Conservation (phyloP, 2,797 vertebrate genomes). For the Crocodylus rhombifer region DNA sequence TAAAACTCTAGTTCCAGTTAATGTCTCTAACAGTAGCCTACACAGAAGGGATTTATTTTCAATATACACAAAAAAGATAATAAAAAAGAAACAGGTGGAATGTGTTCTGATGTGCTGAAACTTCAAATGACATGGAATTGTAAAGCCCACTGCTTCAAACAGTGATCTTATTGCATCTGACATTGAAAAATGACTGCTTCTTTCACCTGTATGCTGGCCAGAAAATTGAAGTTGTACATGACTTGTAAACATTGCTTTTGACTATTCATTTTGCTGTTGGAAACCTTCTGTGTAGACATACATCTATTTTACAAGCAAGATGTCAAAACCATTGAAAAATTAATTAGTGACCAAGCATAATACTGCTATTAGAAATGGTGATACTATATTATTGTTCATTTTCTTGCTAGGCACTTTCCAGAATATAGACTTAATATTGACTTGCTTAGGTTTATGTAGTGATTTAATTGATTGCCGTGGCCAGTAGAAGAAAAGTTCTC, state of each 20-base stretch:
- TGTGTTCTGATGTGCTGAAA: background rate
- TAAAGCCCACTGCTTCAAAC: background rate
- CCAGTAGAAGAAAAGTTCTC: background rate
- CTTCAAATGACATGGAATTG: background rate
- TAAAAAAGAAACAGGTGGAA: background rate
- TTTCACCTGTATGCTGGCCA: background rate
- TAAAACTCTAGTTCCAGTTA: background rate
- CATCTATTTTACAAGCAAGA: background rate
- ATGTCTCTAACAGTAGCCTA: background rate
- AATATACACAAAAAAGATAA: background rate
- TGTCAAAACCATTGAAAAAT: background rate
- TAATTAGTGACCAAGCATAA: background rate
- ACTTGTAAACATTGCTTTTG: background rate
- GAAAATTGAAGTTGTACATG: background rate
- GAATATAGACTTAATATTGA: background rate
- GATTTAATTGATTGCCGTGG: background rate
- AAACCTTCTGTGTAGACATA: background rate
- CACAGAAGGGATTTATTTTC: background rate
- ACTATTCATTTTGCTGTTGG: background rate
- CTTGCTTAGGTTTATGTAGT: background rate
- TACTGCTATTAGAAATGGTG: background rate
- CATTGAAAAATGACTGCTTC: background rate
- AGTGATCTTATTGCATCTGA: background rate
- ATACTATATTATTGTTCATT: background rate
- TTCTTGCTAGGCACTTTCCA: background rate